A percentile compares a stretch with the other conserved stretches of the same genome.
These are phyloP conservation scores for Apomyelois bistriatella DNA, from an alignment of 2,888 invertebrate genomes.

Conservation along the genomic window DNA sequence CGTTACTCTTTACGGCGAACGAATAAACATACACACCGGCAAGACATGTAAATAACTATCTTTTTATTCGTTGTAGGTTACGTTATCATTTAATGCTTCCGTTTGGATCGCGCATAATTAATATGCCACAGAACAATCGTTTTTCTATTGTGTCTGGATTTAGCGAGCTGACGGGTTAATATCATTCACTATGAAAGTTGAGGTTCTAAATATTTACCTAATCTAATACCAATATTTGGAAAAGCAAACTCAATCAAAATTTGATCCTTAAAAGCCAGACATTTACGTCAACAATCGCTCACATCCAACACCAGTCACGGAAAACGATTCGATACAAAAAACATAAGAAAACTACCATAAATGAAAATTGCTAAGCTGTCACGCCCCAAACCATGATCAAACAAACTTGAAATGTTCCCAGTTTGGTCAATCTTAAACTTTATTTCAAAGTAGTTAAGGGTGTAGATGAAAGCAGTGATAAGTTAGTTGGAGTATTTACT, in stretches of 20 bases:
- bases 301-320: not conserved
- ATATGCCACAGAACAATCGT: too few species aligned
- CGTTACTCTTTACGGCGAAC: too few species aligned
- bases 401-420: constrained; percentile 20
- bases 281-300: not conserved
- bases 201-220: not conserved
- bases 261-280: constrained; percentile 1
- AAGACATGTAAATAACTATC: too few species aligned
- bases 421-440: constrained; percentile 20
- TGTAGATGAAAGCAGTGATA: constrained; percentile 14
- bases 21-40: too few species aligned
- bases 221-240: not conserved
- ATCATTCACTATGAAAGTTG: too few species aligned
- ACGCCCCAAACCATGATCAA: constrained; percentile 44
- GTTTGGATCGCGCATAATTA: too few species aligned
- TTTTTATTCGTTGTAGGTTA: too few species aligned
- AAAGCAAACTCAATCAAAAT: constrained; percentile 2
- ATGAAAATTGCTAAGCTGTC: constrained; percentile 51
- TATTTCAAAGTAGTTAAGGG: constrained; percentile 20
- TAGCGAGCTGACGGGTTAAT: too few species aligned
- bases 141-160: too few species aligned
- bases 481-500: constrained; percentile 39
- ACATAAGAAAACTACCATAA: constrained; percentile 35
- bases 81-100: too few species aligned
- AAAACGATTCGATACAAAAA: constrained; percentile 21